Evolutionary conservation across 1,140 invertebrate genomes (phyloP), one percentile per base, ranked within the genome.

Genomic region (Oppia nitens): DNA sequence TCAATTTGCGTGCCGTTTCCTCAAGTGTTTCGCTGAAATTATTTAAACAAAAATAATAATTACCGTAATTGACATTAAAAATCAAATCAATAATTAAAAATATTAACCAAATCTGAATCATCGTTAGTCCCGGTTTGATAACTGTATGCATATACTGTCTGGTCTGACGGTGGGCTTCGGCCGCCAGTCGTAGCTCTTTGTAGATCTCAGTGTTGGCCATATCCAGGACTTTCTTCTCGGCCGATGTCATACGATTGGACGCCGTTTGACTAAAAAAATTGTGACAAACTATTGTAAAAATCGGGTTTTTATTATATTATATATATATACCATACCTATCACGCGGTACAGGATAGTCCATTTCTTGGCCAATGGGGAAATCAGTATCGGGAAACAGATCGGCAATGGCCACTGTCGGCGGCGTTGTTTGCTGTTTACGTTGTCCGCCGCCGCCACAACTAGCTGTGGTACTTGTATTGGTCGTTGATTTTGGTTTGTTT

Each of bases 101-200:
- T 1, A 64, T 66, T 69, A 68, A 78, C 76, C 92, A 97, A 63
- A 99, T 98, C 70, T 98, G 82, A 67, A 98, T 94, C 93, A 98
- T 98, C 0, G 83, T 92, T 91, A 97, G 97, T 60, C 95, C 96
- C 0, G 95, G 91, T 71, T 96, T 94, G 17, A 98, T 87, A 78
- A 83, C 90, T 25, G 80, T 78, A 66, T 83, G 82, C 68, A 97
- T 92, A 68, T 94, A 83, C 71, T 91, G 79, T 49, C 91, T 76
- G 9, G 91, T 94, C 74, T 91, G 89, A 72, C 95, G 81, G 72
- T 99, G 95, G 54, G 91, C 92, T 74, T 99, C 95, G 27, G 95
- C 94, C 24, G 94, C 94, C 63, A 86, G 82, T 63, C 96, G 79
- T 28, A 95, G 82, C 74, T 98, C 92, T 68, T 91, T 86, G 68